Evolutionary conservation across 2,888 invertebrate genomes (phyloP).

Genomic region (Leptopilina syphax): DNA sequence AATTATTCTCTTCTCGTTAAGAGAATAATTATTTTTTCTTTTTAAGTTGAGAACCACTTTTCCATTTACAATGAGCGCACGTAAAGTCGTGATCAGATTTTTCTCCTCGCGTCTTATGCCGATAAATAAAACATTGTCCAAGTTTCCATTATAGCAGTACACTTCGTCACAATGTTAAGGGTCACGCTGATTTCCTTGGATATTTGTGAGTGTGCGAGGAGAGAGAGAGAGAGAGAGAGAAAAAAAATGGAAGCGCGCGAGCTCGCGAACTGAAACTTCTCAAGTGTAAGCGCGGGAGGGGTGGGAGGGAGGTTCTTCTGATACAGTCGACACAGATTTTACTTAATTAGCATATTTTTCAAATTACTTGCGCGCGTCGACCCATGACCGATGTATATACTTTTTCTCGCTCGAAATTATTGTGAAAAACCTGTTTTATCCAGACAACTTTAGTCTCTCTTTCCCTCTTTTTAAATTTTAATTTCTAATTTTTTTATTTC

Average conservation of each 20-base stretch:
- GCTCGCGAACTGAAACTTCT: slow-evolving; percentile 26
- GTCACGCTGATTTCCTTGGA: slow-evolving; percentile 40
- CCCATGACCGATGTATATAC: slow-evolving; percentile 24
- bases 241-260: slow-evolving; percentile 26
- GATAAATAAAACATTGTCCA: slow-evolving; percentile 41
- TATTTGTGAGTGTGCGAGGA: slow-evolving; percentile 18
- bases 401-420: slow-evolving; percentile 33
- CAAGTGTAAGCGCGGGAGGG: neutral
- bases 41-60: slow-evolving; percentile 8
- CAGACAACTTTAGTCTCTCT: neutral
- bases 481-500: neutral
- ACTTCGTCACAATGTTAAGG: slow-evolving; percentile 40
- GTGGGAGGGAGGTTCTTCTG: slow-evolving; percentile 17
- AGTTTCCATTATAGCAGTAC: slow-evolving; percentile 34
- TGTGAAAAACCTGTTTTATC: slow-evolving; percentile 21
- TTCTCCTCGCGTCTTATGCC: slow-evolving; percentile 36
- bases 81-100: slow-evolving; percentile 32
- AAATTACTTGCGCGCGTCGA: slow-evolving; percentile 33
- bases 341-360: slow-evolving; percentile 41
- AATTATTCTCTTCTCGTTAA: neutral
- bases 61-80: slow-evolving; percentile 21
- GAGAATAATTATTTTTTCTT: neutral
- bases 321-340: slow-evolving; percentile 34
- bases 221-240: slow-evolving; percentile 9
- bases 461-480: neutral